Conservation (phyloP, 2,797 vertebrate genomes). For the Sylvilagus floridanus region DNA sequence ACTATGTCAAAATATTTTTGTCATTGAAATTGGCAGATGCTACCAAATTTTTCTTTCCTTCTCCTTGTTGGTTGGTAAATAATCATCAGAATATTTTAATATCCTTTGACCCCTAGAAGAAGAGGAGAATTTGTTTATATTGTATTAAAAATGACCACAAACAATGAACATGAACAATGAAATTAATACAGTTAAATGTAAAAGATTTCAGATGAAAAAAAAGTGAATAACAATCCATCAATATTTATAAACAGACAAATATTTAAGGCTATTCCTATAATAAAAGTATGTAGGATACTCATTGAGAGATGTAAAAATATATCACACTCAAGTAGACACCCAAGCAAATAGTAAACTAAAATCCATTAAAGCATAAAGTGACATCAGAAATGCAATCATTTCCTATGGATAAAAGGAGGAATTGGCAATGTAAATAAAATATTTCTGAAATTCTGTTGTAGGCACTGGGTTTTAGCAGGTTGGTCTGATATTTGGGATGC, state of each 20-base stretch:
- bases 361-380: background rate
- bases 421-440: background rate
- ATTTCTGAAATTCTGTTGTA: background rate
- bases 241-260: background rate
- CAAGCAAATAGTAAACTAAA: background rate
- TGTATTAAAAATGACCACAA: background rate
- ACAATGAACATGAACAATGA: background rate
- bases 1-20: background rate
- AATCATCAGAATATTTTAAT: background rate
- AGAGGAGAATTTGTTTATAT: background rate
- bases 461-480: too few species aligned
- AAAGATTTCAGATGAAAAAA: background rate
- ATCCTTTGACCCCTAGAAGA: background rate
- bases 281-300: background rate
- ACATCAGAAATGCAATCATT: background rate
- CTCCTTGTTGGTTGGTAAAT: background rate
- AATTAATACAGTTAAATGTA: background rate
- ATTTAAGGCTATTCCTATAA: background rate
- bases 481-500: too few species aligned
- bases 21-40: background rate
- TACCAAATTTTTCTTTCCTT: background rate
- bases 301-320: background rate
- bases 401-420: background rate
- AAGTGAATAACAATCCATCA: background rate
- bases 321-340: background rate